Evolutionary conservation across 2,797 vertebrate species (phyloP).

Genomic region (Tapera naevia): DNA sequence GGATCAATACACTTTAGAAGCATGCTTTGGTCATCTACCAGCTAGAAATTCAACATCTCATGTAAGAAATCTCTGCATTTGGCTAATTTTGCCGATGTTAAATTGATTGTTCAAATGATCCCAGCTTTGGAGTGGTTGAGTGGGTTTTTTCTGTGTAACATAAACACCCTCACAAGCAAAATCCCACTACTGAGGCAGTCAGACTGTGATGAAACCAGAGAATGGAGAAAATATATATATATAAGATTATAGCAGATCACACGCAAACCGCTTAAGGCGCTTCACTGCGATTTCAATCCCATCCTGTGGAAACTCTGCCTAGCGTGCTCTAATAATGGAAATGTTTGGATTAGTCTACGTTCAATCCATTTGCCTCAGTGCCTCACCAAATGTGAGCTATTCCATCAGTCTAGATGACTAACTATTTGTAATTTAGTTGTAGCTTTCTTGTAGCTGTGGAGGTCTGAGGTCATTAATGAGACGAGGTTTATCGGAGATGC

Average conservation of each 20-base stretch:
- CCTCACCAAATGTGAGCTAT: slow-evolving; percentile 49
- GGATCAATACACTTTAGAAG: slow-evolving; percentile 7
- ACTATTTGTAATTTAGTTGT: slow-evolving; percentile 16
- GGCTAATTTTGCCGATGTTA: slow-evolving; percentile 18
- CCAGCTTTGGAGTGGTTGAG: slow-evolving; percentile 40
- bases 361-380: slow-evolving; percentile 27
- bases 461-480: background rate
- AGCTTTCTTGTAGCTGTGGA: slow-evolving; percentile 10
- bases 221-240: slow-evolving; percentile 41
- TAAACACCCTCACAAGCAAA: slow-evolving; percentile 61
- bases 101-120: slow-evolving; percentile 30
- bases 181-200: slow-evolving; percentile 36
- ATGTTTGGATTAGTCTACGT: slow-evolving; percentile 56
- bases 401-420: slow-evolving; percentile 39
- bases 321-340: slow-evolving; percentile 54
- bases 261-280: background rate
- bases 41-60: background rate
- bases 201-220: slow-evolving; percentile 59
- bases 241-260: slow-evolving; percentile 20
- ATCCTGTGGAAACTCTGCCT: slow-evolving; percentile 17
- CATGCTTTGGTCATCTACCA: background rate
- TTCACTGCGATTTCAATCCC: slow-evolving; percentile 34
- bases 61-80: background rate
- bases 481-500: background rate
- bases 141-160: background rate